phyloP scores from a whole-genome alignment of 2,888 invertebrate genomes.

The Coelogynopora nodosa region DNA sequence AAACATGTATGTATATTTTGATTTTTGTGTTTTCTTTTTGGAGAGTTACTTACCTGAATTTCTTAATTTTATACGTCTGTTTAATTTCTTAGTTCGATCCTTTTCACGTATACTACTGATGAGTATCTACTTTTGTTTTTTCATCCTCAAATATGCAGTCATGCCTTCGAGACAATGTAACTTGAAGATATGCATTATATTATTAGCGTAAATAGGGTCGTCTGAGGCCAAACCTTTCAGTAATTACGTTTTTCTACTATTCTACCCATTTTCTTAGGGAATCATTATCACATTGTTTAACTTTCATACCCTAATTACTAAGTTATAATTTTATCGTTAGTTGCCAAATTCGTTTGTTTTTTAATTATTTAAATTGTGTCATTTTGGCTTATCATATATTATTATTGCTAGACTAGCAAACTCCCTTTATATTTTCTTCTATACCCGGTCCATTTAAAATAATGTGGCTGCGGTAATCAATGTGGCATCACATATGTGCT shows the following conservation, averaged over 20 bases:
- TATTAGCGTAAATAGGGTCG: neutral
- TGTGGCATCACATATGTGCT: too few relatives aligned
- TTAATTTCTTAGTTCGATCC: neutral
- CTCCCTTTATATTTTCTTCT: neutral
- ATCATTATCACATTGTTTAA: neutral
- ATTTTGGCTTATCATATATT: neutral
- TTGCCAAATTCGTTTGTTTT: neutral
- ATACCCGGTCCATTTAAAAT: neutral
- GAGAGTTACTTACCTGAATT: neutral
- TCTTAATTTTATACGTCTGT: neutral
- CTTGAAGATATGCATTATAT: neutral
- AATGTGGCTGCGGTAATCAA: too few relatives aligned
- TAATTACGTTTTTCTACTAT: neutral
- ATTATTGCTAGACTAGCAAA: neutral
- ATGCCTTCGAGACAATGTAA: neutral
- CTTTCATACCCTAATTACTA: neutral
- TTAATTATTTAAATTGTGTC: neutral
- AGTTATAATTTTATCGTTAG: neutral
- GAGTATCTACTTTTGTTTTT: neutral
- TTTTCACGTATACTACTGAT: neutral
- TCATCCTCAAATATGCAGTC: neutral
- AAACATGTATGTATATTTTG: neutral
- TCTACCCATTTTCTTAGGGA: neutral
- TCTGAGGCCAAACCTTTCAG: neutral
- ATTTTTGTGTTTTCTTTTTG: neutral